Evolutionary conservation across 2,888 invertebrate species (phyloP).

Genomic region (Xestoiulus laeticollis): DNA sequence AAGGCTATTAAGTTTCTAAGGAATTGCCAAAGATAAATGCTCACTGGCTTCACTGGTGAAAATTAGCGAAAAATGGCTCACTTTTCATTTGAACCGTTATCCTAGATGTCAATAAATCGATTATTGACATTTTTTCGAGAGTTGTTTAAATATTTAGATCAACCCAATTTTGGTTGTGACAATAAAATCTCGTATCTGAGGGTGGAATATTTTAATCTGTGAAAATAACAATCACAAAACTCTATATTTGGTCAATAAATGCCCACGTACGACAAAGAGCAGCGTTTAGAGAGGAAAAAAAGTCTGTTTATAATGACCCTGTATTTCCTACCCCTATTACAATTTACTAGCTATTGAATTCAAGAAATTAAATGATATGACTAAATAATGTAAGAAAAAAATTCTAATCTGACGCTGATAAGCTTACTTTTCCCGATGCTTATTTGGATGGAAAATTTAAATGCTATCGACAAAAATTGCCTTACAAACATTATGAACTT

Average conservation of each 20-base stretch:
- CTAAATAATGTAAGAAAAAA: no score
- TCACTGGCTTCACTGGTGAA: background rate
- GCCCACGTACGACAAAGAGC: background rate
- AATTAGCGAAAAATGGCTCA: constrained; percentile 16
- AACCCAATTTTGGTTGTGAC: background rate
- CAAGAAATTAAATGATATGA: no score
- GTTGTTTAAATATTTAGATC: background rate
- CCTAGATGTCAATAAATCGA: constrained; percentile 14
- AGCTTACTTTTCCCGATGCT: no score
- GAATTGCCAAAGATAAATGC: background rate
- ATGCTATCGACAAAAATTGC: no score
- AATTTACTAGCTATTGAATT: no score
- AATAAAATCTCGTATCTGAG: constrained; percentile 23
- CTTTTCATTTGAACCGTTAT: constrained; percentile 18
- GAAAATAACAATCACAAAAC: background rate
- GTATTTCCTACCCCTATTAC: no score
- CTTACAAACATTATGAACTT: no score
- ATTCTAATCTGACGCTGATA: no score
- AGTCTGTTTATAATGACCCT: no score
- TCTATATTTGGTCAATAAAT: constrained; percentile 7
- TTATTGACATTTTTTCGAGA: background rate
- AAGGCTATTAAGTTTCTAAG: background rate
- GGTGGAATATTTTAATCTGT: constrained; percentile 15
- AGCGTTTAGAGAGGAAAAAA: background rate
- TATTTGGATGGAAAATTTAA: no score